Evolutionary conservation across 2,888 invertebrate species (phyloP).

Genomic region (Ectobius pallidus): DNA sequence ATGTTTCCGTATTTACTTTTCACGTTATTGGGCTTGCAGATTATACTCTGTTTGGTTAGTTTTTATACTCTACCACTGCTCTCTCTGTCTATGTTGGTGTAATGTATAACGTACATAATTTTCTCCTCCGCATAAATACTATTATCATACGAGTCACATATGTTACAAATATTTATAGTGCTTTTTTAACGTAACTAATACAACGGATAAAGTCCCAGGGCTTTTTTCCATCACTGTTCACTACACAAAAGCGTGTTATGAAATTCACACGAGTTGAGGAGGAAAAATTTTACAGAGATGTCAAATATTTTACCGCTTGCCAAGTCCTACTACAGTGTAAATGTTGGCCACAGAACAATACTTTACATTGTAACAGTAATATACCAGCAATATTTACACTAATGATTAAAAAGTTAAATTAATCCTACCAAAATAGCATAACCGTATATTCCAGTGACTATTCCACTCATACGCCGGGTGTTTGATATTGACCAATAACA

Average conservation of each 20-base stretch:
- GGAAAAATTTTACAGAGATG: constrained; percentile 1
- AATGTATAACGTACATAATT: not conserved
- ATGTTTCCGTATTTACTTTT: not conserved
- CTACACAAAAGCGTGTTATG: constrained; percentile 13
- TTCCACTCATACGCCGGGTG: no score
- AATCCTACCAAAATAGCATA: no score
- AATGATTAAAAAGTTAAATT: no score
- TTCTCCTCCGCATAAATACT: not conserved
- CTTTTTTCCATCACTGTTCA: not conserved
- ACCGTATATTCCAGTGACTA: no score
- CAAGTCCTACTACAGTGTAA: no score
- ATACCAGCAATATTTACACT: no score
- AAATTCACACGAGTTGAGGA: not conserved
- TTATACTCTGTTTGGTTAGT: not conserved
- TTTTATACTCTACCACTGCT: not conserved
- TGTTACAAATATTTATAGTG: not conserved
- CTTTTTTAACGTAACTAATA: not conserved
- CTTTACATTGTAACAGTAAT: no score
- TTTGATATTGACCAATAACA: no score
- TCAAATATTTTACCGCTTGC: constrained; percentile 7
- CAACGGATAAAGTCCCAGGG: not conserved
- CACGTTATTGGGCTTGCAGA: not conserved
- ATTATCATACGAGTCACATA: not conserved
- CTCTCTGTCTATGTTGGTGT: not conserved
- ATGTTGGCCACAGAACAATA: no score